Conservation (phyloP, 2,113 vertebrate genomes). For the Ellobius talpinus region DNA sequence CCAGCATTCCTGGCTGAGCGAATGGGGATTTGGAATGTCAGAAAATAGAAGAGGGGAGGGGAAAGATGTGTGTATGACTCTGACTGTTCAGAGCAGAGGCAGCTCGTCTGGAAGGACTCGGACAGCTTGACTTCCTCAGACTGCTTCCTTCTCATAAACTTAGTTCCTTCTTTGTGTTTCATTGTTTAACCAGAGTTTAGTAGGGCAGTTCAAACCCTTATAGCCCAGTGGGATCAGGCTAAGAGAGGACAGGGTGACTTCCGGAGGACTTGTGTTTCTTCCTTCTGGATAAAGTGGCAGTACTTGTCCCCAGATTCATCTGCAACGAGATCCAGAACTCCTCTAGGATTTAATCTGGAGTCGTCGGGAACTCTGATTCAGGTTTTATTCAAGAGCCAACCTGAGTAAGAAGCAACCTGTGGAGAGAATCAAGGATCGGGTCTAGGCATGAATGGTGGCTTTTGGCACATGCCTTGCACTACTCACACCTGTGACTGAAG, state of each 20-base stretch:
- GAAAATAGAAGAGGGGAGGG: slow-evolving; percentile 85
- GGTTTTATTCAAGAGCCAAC: slow-evolving; percentile 28
- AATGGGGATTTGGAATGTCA: slow-evolving; percentile 90
- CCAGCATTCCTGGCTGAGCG: slow-evolving; percentile 89
- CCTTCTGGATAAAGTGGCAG: slow-evolving; percentile 51
- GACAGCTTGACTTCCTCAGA: slow-evolving; percentile 85
- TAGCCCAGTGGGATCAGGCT: slow-evolving; percentile 23
- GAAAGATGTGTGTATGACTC: slow-evolving; percentile 77
- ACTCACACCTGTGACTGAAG: slow-evolving; percentile 71
- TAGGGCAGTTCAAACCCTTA: slow-evolving; percentile 49
- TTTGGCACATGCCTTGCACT: slow-evolving; percentile 33
- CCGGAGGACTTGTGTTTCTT: not conserved
- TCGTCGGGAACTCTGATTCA: slow-evolving; percentile 47
- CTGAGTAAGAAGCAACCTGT: slow-evolving; percentile 67
- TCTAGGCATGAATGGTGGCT: slow-evolving; percentile 71
- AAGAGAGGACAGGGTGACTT: slow-evolving; percentile 34
- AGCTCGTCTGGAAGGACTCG: slow-evolving; percentile 82
- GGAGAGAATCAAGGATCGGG: slow-evolving; percentile 42
- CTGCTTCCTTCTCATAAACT: slow-evolving; percentile 82
- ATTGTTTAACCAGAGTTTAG: slow-evolving; percentile 66
- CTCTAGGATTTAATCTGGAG: slow-evolving; percentile 49
- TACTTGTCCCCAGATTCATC: slow-evolving; percentile 33
- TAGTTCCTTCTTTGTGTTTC: slow-evolving; percentile 82
- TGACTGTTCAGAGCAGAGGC: slow-evolving; percentile 80
- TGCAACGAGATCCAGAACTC: slow-evolving; percentile 56